Conservation (phyloP, 2,888 invertebrate genomes). For the Melanargia galathea region DNA sequence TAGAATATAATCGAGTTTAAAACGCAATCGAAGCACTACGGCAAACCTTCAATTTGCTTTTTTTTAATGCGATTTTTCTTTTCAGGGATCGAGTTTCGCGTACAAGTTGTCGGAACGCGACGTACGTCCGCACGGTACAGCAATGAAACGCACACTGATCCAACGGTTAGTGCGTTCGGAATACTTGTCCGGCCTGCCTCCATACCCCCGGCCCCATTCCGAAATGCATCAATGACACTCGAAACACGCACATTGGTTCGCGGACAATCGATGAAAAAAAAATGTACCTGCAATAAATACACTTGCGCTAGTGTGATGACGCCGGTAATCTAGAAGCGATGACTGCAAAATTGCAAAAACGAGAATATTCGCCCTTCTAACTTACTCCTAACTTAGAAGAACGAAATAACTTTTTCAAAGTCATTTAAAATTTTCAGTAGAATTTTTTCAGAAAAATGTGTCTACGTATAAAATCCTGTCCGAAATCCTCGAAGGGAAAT, state of each 20-base stretch:
- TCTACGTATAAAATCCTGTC: not conserved
- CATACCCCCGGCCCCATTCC: slow-evolving; percentile 71
- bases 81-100: slow-evolving; percentile 70
- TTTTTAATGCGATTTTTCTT: slow-evolving; percentile 48
- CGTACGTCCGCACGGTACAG: slow-evolving; percentile 66
- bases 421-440: not conserved
- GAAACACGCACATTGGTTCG: slow-evolving; percentile 74
- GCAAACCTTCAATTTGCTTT: slow-evolving; percentile 64
- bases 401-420: not conserved
- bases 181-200: slow-evolving; percentile 59
- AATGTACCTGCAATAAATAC: slow-evolving; percentile 39
- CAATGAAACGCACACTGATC: slow-evolving; percentile 75
- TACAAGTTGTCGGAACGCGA: slow-evolving; percentile 71
- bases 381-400: slow-evolving; percentile 1
- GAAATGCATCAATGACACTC: slow-evolving; percentile 81
- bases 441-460: not conserved
- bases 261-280: slow-evolving; percentile 52
- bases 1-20: slow-evolving; percentile 16
- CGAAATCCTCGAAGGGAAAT: not conserved
- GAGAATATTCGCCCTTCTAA: not conserved
- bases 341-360: slow-evolving; percentile 3
- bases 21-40: slow-evolving; percentile 58
- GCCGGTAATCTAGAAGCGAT: slow-evolving; percentile 25
- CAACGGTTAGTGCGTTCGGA: slow-evolving; percentile 44
- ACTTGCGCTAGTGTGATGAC: slow-evolving; percentile 34